These are phyloP conservation scores for Nannoperca australis DNA, from an alignment of 2,797 vertebrate genomes.

Conservation along the genomic window DNA sequence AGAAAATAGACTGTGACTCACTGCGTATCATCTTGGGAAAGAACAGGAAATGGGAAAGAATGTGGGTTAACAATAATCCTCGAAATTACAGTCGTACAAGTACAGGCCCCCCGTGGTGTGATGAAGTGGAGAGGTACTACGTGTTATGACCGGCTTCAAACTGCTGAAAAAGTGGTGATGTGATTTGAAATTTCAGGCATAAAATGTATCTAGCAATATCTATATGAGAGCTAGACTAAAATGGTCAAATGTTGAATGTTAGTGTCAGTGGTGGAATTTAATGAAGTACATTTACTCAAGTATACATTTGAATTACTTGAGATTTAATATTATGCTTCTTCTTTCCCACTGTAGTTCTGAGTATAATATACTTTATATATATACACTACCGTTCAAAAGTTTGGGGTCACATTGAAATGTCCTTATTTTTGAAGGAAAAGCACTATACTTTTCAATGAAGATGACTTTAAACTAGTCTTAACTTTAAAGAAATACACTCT, in stretches of 20 bases:
- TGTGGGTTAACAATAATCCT: conserved; percentile 78
- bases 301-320: background rate
- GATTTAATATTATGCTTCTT: background rate
- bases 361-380: background rate
- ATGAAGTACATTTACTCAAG: background rate
- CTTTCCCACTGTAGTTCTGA: background rate
- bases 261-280: background rate
- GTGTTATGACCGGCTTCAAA: conserved; percentile 4
- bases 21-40: conserved; percentile 73
- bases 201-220: background rate
- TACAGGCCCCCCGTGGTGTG: conserved; percentile 2
- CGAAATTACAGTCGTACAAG: conserved; percentile 49
- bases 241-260: background rate
- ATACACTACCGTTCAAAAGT: no score
- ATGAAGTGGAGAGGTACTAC: conserved; percentile 31
- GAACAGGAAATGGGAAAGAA: conserved; percentile 62
- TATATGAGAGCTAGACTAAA: background rate
- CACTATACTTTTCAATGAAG: no score
- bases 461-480: no score
- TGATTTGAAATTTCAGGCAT: background rate
- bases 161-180: background rate
- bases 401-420: no score
- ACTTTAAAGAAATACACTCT: no score
- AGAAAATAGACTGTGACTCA: conserved; percentile 83
- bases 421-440: no score